Percentiles rank a stretch among this genome's conserved stretches.
Conservation (phyloP, 2,113 vertebrate species). For the Azemiops feae region DNA sequence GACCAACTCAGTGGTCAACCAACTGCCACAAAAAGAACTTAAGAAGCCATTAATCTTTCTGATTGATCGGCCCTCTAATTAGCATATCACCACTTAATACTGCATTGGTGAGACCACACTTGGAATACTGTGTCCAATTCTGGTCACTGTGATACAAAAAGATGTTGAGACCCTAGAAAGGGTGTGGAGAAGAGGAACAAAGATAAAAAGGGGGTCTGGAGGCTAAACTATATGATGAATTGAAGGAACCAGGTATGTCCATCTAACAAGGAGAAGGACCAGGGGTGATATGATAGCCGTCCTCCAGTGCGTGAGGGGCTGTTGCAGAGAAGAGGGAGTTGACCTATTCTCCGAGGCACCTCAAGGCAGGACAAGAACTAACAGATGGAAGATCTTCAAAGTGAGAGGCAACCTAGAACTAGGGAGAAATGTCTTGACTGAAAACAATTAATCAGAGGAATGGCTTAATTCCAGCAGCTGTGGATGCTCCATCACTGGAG, state of each 20-base stretch:
- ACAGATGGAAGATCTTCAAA: not conserved
- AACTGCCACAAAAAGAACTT: not conserved
- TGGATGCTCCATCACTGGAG: not conserved
- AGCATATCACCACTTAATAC: not conserved
- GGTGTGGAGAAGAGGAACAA: not conserved
- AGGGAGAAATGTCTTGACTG: not conserved
- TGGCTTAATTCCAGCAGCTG: not conserved
- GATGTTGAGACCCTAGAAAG: too few relatives aligned
- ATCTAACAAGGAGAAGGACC: too few relatives aligned
- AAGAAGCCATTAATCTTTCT: not conserved
- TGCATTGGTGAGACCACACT: not conserved
- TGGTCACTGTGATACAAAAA: not conserved
- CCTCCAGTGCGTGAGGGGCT: too few relatives aligned
- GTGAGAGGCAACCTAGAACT: not conserved
- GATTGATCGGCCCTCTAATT: not conserved
- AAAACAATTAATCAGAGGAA: not conserved
- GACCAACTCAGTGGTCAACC: not conserved
- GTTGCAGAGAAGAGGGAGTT: not conserved
- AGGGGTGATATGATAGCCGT: too few relatives aligned
- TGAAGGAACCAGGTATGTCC: too few relatives aligned
- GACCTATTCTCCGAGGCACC: not conserved
- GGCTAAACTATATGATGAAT: not conserved
- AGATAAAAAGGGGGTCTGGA: not conserved
- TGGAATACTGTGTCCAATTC: not conserved
- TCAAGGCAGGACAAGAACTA: not conserved